Base-by-base conservation (phyloP, 1,140 invertebrate species). In the Platorchestia sp. region DNA sequence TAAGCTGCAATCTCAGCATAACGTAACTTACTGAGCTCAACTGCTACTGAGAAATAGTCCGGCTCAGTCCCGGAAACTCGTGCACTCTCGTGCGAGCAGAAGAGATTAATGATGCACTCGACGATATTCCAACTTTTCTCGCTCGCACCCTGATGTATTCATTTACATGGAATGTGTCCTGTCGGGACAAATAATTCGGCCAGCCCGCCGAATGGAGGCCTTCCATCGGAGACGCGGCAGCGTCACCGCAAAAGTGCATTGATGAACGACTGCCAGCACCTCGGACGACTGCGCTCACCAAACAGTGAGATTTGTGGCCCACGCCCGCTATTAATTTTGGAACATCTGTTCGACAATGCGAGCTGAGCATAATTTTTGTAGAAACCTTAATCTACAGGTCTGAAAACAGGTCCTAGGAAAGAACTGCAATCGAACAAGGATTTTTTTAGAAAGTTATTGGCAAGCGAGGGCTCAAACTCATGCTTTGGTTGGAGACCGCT, bases 161-260 rank as follows among this genome's bases (percentile, higher is more conserved):
- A 89, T 89, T 89, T 89, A 44, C 87, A 89, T 89, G 87, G 36
- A 89, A 89, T 89, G 87, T 89, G 87, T 89, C 87, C 87, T 89
- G 43, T 75, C 59, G 59, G 36, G 27, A 44, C 87, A 89, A 89
- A 89, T 89, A 89, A 86, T 89, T 44, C 87, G n/a, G 5, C n/a
- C 87, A 36, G 87, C n/a, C 87, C 14, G 7, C n/a, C 41, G 36
- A 89, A 89, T 19, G 87, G 87, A 89, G 59, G 59, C 59, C 27
- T 75, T 75, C 59, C 59, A 75, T 75, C 59, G 59, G 27, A 75
- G 59, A 27, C 59, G 27, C 27, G 59, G 36, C 14, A 10, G 7
- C 27, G 59, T 75, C 59, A 36, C 59, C 27, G 27, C 59, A 75
- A 75, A 75, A 75, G 59, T 75, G 59, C 59, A 75, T 75, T 75